Base-by-base conservation (phyloP, 2,113 vertebrate species). In the Sander vitreus region DNA sequence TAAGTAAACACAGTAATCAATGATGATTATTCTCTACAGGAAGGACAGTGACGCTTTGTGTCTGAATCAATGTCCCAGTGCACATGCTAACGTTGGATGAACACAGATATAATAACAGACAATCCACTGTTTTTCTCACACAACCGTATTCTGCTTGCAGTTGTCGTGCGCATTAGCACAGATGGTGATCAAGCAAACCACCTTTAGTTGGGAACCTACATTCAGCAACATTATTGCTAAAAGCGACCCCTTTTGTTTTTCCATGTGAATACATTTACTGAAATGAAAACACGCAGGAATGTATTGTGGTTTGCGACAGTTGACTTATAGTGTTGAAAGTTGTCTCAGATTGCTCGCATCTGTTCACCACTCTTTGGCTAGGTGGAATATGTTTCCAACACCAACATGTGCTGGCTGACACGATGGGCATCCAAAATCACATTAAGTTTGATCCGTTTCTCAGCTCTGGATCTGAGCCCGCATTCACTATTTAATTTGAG, bases 241-340 rank as follows among this genome's bases (percentile, higher is more conserved):
- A 69, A 70, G 71, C 2, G 18, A 73, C 47, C 75, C 55, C 74
- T 30, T 83, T 80, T 84, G 23, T 78, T 78, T 85, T 73, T 69
- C 30, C 36, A 39, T 82, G 78, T 69, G 76, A 75, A 62, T 4
- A 55, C 59, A 62, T 65, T 72, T 21, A 66, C 73, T 66, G 78
- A 79, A 80, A 84, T 78, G 66, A 73, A 89, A 91, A 85, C 85
- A 87, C 67, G 76, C 80, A 84, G 86, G 88, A 93, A 86, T 93
- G 76, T 19, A 30, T 47, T 72, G 87, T 50, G 85, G 88, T 78
- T 43, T 68, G 78, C 33, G 14, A 82, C 82, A 80, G 79, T 84
- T 82, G 87, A 83, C 81, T 88, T 68, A 80, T 76, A 66, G 84
- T 76, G 89, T 67, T 89, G 89, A 91, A 88, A 90, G 90, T 88